phyloP scores from a whole-genome alignment of 2,888 invertebrate genomes.

The Drosophila mimica region DNA sequence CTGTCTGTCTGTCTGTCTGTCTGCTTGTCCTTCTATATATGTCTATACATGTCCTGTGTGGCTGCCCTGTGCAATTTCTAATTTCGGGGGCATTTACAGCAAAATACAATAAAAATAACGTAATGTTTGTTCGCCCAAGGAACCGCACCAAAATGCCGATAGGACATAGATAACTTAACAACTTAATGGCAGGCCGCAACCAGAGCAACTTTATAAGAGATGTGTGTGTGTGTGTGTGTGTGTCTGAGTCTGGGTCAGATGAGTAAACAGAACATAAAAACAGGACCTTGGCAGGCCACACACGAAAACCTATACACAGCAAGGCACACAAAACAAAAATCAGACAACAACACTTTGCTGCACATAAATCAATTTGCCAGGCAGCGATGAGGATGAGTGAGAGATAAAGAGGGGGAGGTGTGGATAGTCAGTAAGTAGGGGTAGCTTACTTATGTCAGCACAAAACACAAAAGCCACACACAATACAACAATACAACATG shows the following conservation, averaged over 20 bases:
- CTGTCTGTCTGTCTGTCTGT: slow-evolving; percentile 12
- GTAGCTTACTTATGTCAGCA: slow-evolving; percentile 74
- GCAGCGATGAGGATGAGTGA: not conserved
- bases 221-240: not conserved
- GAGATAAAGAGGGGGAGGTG: not conserved
- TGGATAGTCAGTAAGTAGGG: slow-evolving; percentile 7
- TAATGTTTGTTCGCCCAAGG: slow-evolving; percentile 66
- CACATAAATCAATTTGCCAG: slow-evolving; percentile 71
- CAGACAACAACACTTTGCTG: slow-evolving; percentile 60
- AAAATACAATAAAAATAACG: slow-evolving; percentile 69
- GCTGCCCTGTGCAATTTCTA: slow-evolving; percentile 65
- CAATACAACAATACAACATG: slow-evolving; percentile 49
- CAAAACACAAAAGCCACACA: slow-evolving; percentile 47
- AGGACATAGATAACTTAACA: slow-evolving; percentile 77
- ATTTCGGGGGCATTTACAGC: slow-evolving; percentile 69
- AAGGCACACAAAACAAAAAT: slow-evolving; percentile 42
- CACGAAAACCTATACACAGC: slow-evolving; percentile 6
- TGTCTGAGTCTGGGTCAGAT: slow-evolving; percentile 31
- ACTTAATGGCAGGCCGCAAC: slow-evolving; percentile 77
- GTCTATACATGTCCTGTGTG: slow-evolving; percentile 6
- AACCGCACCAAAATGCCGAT: slow-evolving; percentile 71
- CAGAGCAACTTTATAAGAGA: slow-evolving; percentile 53
- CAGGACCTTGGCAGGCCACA: slow-evolving; percentile 5
- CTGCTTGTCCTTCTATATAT: not conserved
- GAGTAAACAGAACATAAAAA: slow-evolving; percentile 55